Conservation (phyloP, 2,888 invertebrate genomes). For the Trypoxylon attenuatum region DNA sequence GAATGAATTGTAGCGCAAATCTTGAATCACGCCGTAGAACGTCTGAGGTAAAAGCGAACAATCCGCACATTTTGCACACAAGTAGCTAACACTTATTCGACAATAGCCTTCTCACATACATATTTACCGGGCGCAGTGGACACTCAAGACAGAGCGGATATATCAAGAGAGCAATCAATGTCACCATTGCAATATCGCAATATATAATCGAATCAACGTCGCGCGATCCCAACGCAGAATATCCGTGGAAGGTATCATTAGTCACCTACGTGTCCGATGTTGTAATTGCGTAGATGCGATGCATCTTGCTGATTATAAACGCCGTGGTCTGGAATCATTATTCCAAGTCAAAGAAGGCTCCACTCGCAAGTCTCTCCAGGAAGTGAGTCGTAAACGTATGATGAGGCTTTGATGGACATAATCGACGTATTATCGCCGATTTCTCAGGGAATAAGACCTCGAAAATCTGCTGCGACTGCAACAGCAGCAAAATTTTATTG, state of each 20-base stretch:
- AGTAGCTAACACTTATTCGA: too few relatives aligned
- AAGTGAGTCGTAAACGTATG: conserved; percentile 22
- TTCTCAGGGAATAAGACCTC: not conserved
- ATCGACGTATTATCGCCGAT: conserved; percentile 29
- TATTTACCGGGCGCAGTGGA: not conserved
- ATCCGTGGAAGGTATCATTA: conserved; percentile 20
- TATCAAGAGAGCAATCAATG: conserved; percentile 1
- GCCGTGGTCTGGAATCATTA: conserved; percentile 3
- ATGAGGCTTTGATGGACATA: conserved; percentile 4
- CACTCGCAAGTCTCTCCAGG: conserved; percentile 12
- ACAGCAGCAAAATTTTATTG: conserved; percentile 4
- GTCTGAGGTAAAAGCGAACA: too few relatives aligned
- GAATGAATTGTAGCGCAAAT: too few relatives aligned
- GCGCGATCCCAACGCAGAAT: conserved; percentile 18
- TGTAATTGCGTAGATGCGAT: conserved; percentile 32
- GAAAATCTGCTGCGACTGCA: not conserved
- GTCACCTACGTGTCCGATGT: conserved; percentile 34
- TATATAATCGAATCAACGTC: conserved; percentile 20
- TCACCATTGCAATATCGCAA: conserved; percentile 7
- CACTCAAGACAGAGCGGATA: conserved; percentile 20
- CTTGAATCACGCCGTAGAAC: too few relatives aligned
- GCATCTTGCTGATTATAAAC: conserved; percentile 22
- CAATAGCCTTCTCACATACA: not conserved
- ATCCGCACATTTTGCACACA: too few relatives aligned
- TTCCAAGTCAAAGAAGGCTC: too few relatives aligned